These are phyloP conservation scores for Reinhardtius hippoglossoides DNA, from an alignment of 2,113 vertebrate species.

Conservation along the genomic window DNA sequence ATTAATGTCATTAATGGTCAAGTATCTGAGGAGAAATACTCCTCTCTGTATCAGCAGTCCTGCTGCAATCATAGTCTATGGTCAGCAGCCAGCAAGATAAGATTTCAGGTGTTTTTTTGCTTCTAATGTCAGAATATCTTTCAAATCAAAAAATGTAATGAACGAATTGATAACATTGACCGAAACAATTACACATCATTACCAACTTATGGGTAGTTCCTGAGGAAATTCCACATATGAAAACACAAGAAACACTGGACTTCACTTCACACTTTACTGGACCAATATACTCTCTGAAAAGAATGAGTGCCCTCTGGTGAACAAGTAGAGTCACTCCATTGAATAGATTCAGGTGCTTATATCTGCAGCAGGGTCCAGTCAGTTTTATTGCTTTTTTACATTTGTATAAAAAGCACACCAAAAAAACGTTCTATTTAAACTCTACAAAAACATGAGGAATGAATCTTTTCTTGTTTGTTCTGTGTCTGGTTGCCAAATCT, in stretches of 20 bases:
- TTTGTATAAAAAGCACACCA: neutral
- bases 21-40: too few species aligned
- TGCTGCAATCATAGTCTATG: too few species aligned
- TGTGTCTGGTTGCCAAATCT: constrained; percentile 19
- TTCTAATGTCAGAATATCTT: too few species aligned
- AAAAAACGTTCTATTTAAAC: neutral
- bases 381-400: neutral
- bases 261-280: too few species aligned
- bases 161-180: too few species aligned
- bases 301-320: constrained; percentile 35
- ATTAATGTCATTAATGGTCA: too few species aligned
- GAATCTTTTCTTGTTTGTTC: constrained; percentile 25
- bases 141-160: too few species aligned
- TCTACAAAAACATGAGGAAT: neutral
- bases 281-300: neutral
- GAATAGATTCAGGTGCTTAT: neutral
- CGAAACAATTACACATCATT: neutral
- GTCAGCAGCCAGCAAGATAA: too few species aligned
- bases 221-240: neutral
- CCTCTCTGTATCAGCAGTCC: too few species aligned
- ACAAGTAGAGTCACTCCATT: constrained; percentile 2
- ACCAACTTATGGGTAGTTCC: neutral
- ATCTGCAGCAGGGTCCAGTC: too few species aligned
- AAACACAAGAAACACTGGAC: too few species aligned
- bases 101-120: too few species aligned